Conservation (phyloP, 2,797 vertebrate species). For the Tolypeutes matacus region DNA sequence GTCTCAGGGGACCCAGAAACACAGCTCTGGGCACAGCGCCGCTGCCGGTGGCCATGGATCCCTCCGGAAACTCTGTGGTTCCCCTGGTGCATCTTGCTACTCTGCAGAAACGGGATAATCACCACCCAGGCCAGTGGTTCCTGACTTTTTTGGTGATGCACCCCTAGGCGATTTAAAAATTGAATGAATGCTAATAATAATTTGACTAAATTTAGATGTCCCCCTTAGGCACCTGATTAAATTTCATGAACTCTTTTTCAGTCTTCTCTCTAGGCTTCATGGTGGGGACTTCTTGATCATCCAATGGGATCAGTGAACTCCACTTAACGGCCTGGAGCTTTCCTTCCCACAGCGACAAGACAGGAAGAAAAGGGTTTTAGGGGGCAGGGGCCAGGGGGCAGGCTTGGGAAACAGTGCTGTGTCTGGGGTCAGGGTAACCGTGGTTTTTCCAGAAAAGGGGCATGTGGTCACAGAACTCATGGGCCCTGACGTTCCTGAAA, state of each 20-base stretch:
- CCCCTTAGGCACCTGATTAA: slow-evolving; percentile 80
- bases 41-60: rapidly evolving
- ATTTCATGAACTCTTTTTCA: slow-evolving; percentile 76
- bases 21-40: neutral
- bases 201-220: slow-evolving; percentile 83
- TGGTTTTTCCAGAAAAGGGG: neutral
- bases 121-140: slow-evolving; percentile 53
- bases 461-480: neutral
- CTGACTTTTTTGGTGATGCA: slow-evolving; percentile 23
- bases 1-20: too few species aligned
- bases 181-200: slow-evolving; percentile 78
- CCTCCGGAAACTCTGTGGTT: rapidly evolving
- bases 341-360: rapidly evolving
- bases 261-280: neutral
- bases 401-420: too few species aligned
- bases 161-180: slow-evolving; percentile 77
- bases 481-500: neutral
- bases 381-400: rapidly evolving
- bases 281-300: neutral
- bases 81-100: neutral
- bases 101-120: slow-evolving; percentile 9
- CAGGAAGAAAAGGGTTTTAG: rapidly evolving
- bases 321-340: rapidly evolving
- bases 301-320: rapidly evolving
- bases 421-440: rapidly evolving